phyloP scores from a whole-genome alignment of 2,113 vertebrate species.

The Phrynocephalus versicolor region DNA sequence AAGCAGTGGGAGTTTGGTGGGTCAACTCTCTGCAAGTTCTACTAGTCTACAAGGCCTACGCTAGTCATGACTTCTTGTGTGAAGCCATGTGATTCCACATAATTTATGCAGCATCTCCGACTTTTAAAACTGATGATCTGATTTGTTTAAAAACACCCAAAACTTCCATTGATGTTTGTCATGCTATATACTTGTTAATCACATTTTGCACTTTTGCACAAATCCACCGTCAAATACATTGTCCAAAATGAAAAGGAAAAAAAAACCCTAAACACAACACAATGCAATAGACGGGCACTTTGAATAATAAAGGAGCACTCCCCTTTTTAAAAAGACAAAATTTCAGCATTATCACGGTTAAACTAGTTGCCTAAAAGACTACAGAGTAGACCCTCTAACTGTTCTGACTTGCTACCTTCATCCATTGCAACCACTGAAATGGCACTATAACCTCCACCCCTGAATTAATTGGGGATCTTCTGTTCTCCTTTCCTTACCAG shows the following conservation, averaged over 20 bases:
- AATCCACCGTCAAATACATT: neutral
- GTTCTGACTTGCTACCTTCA: neutral
- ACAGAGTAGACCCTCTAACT: neutral
- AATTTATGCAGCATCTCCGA: neutral
- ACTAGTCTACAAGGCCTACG: too few relatives aligned
- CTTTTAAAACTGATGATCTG: neutral
- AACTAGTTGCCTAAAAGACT: too few relatives aligned
- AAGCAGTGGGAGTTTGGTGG: too few relatives aligned
- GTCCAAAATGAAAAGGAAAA: neutral
- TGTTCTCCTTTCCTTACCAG: slow-evolving; percentile 1
- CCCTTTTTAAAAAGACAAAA: neutral
- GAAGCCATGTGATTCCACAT: too few relatives aligned
- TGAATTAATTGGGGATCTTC: neutral
- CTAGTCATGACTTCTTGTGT: too few relatives aligned
- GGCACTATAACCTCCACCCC: neutral
- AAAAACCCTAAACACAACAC: neutral
- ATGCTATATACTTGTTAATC: neutral
- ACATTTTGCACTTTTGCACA: neutral
- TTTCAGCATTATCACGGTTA: neutral
- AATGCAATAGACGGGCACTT: neutral
- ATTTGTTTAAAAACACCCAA: neutral
- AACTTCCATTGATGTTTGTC: neutral
- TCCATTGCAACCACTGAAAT: neutral
- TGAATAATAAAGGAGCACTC: too few relatives aligned
- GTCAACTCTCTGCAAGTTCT: too few relatives aligned